A percentile compares a stretch with the other conserved stretches of the same genome.
These are phyloP conservation scores for Maconellicoccus hirsutus DNA, from an alignment of 1,140 invertebrate species.

Conservation along the genomic window DNA sequence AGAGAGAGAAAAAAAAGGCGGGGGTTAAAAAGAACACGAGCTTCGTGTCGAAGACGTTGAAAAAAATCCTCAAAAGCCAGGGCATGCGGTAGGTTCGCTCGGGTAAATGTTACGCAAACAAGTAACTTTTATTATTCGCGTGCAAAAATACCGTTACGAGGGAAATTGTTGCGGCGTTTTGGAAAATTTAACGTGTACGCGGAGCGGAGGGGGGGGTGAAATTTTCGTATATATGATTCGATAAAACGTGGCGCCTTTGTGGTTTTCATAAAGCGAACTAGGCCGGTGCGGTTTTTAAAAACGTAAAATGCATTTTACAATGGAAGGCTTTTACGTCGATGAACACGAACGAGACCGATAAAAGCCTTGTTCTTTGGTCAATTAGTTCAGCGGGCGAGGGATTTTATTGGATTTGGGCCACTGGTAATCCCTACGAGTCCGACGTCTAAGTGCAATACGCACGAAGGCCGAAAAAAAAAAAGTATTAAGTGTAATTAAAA, in stretches of 20 bases:
- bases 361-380: not conserved
- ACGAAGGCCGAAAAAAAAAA: too few relatives aligned
- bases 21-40: too few relatives aligned
- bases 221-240: not conserved
- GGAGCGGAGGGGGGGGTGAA: not conserved
- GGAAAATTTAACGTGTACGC: not conserved
- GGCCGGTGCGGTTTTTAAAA: too few relatives aligned
- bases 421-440: not conserved
- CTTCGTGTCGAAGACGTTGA: too few relatives aligned
- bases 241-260: too few relatives aligned
- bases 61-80: too few relatives aligned
- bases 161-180: not conserved
- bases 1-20: too few relatives aligned
- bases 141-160: not conserved
- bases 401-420: not conserved
- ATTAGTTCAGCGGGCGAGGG: not conserved
- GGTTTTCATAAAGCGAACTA: too few relatives aligned
- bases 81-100: too few relatives aligned
- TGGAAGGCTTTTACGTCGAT: too few relatives aligned
- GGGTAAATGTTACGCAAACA: not conserved
- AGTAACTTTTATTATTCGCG: slow-evolving; percentile 4
- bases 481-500: not conserved
- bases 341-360: too few relatives aligned
- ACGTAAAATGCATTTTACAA: too few relatives aligned
- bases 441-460: not conserved